phyloP scores from a whole-genome alignment of 2,888 invertebrate species.

The Polydrusus tereticollis region DNA sequence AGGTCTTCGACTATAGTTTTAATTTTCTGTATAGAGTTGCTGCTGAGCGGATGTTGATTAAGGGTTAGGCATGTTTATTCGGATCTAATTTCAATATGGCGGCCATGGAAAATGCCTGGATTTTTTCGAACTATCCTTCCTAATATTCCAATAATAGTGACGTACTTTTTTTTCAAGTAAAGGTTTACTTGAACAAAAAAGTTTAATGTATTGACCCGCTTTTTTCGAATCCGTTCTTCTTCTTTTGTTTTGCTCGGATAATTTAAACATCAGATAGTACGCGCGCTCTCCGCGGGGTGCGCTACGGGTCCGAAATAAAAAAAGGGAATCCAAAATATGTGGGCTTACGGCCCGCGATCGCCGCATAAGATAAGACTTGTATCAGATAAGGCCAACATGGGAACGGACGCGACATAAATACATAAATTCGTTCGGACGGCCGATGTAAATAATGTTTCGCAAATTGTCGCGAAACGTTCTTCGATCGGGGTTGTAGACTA shows the following conservation, averaged over 20 bases:
- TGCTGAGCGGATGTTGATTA: no score
- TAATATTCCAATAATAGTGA: no score
- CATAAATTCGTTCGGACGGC: conserved; percentile 49
- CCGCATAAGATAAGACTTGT: conserved; percentile 59
- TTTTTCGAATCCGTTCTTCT: neutral
- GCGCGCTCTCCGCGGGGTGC: conserved; percentile 45
- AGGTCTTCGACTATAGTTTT: no score
- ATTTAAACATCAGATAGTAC: conserved; percentile 49
- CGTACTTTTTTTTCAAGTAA: neutral
- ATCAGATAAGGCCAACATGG: conserved; percentile 60
- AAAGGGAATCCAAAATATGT: conserved; percentile 55
- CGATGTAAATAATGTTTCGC: conserved; percentile 49
- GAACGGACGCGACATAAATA: conserved; percentile 52
- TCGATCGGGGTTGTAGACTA: conserved; percentile 16
- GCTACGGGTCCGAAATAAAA: conserved; percentile 46
- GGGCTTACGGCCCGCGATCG: conserved; percentile 55
- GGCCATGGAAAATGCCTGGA: no score
- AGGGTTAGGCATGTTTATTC: no score
- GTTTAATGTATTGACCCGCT: neutral
- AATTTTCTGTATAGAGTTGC: no score
- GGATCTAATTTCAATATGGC: no score
- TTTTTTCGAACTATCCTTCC: no score
- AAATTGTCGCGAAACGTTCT: conserved; percentile 41
- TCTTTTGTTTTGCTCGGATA: conserved; percentile 26
- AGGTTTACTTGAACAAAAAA: neutral